Conservation (phyloP, 2,113 vertebrate species). For the Speoplatyrhinus poulsoni region DNA sequence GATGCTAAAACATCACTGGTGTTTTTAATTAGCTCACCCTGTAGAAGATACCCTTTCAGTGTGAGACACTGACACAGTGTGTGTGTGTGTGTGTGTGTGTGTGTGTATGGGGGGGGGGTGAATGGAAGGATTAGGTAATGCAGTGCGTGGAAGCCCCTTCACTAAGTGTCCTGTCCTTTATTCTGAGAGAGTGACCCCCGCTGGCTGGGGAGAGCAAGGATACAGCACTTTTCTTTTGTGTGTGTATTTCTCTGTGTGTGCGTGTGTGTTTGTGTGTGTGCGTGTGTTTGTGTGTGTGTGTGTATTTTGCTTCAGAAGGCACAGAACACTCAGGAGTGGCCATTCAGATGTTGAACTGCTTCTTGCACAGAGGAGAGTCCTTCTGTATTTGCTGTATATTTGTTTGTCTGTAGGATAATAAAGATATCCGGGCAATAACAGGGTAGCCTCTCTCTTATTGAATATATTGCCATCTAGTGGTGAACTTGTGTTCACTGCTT, state of each 20-base stretch:
- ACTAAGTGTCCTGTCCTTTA: constrained; percentile 48
- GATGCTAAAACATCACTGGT: constrained; percentile 52
- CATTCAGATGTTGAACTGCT: constrained; percentile 60
- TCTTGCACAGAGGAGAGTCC: constrained; percentile 1
- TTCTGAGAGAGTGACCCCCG: constrained; percentile 34
- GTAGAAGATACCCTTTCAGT: constrained; percentile 44
- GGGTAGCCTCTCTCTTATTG: not conserved
- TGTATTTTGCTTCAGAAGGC: not conserved
- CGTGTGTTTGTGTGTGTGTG: not conserved
- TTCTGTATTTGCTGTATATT: constrained; percentile 21
- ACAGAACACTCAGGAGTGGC: constrained; percentile 43
- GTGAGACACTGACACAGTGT: constrained; percentile 42
- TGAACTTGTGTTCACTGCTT: constrained; percentile 6
- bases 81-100: constrained; percentile 20
- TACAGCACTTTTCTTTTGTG: constrained; percentile 25
- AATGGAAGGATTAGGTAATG: constrained; percentile 55
- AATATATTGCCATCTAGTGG: constrained; percentile 69
- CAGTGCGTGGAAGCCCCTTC: constrained; percentile 38
- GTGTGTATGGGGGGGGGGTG: constrained; percentile 10
- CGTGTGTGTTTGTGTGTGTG: constrained; percentile 18
- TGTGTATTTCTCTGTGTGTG: not conserved
- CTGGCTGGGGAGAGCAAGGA: constrained; percentile 26
- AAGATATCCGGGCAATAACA: no score
- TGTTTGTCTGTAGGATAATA: no score
- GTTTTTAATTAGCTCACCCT: constrained; percentile 67